Evolutionary conservation across 2,113 vertebrate species (phyloP), one percentile per base, ranked within the genome.

Genomic region (Capreolus pygargus): DNA sequence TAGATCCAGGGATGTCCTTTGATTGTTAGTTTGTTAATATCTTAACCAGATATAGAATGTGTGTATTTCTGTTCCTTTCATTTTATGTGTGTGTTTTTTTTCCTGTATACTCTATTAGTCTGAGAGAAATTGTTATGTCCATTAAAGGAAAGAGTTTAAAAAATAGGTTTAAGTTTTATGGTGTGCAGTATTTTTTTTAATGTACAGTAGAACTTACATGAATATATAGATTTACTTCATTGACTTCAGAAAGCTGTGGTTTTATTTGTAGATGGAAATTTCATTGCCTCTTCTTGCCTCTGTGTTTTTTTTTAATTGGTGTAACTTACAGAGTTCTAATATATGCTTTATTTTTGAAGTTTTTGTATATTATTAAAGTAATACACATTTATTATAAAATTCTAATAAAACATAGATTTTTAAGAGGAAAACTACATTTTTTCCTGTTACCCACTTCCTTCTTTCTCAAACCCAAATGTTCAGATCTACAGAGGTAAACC

Each of bases 181-280:
- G 23, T 70, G 27, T 89, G 60, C 21, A 84, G 3, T 12, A 67
- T 12, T 61, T 93, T 89, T 93, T 92, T 88, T 60, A 60, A 90
- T 84, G 39, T 91, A 39, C 25, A 33, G 45, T 70, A 92, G 43
- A 89, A 52, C n/a, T 89, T 86, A 61, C 84, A 61, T 9, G 76
- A 47, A 25, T 89, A 54, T 89, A 47, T 92, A 58, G 55, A 70
- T 92, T 81, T 83, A 54, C 30, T 61, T 86, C 39, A 45, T 89
- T 93, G 97, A 95, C 83, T 93, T 91, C 47, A 52, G 86, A 95
- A 92, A 60, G 3, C 92, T 25, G 9, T 61, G 23, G 9, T 89
- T 96, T 97, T 94, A 57, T 94, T 96, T 78, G 15, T 91, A 76
- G 87, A 55, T 93, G 78, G 78, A 45, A 45, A 97, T 96, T 95